Evolutionary conservation across 35 echinoderm and acorn worm species (phyloP), one percentile per base, ranked within the genome.

Genomic region (Stichopus chloronotus): DNA sequence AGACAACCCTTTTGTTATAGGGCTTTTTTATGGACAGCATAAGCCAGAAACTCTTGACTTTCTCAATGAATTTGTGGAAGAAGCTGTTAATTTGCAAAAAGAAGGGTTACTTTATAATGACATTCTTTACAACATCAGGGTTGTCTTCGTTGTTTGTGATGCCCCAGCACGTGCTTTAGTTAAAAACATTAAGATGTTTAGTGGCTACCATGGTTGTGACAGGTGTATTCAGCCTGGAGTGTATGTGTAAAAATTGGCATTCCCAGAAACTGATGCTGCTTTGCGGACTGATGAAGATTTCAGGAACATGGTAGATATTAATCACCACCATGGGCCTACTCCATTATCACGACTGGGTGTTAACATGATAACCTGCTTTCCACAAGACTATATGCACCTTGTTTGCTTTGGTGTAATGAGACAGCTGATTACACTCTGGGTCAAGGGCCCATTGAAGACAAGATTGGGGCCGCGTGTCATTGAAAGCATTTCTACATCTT

Each of bases 311-410:
- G 13, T 57, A 3, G 57, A 93, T 81, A 56, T 59, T 6, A 14
- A 92, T 7, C 94, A 95, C 65, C 86, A 93, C 52, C 83, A 3
- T 71, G 91, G 92, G 58, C 71, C 23, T 19, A 87, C 79, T 17
- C 94, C 90, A 68, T 76, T 92, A 13, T 60, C 21, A 25, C 14
- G 74, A 57, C 61, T 95, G 8, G 6, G 23, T 4, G 25, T 90
- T 23, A 59, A 68, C 24, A 69, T 89, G 58, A 60, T 95, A 10
- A 52, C 72, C 11, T 57, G 83, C 9, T 96, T 96, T 60, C 93
- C 95, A 74, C 90, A 91, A 55, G 95, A 96, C 55, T 94, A 94
- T 30, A 96, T 96, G 95, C 95, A 96, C 61, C 85, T 96, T 17
- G 91, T 96, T 52, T 93, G 93, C 84, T 55, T 96, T 7, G 95